These are phyloP conservation scores for Chiloscyllium plagiosum DNA, from an alignment of 2,113 vertebrate species.

Conservation along the genomic window DNA sequence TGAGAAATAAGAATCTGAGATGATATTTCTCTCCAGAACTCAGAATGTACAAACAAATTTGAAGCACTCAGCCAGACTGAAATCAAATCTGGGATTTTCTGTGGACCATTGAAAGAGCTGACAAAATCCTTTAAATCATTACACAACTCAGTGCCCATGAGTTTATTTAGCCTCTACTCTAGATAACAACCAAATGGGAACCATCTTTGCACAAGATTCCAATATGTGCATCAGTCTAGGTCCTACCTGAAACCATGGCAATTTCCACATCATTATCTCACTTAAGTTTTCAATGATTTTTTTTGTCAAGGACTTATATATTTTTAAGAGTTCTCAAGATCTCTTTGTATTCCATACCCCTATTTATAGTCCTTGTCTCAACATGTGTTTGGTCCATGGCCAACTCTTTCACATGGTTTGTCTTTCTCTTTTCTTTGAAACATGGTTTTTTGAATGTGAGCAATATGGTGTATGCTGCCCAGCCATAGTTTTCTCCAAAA, in stretches of 20 bases:
- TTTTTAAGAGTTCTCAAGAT: background rate
- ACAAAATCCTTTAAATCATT: background rate
- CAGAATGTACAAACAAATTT: background rate
- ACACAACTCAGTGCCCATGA: background rate
- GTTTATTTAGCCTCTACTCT: background rate
- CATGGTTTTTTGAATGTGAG: background rate
- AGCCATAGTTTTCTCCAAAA: background rate
- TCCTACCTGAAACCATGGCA: background rate
- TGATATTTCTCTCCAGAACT: background rate
- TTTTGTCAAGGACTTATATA: background rate
- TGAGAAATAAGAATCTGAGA: background rate
- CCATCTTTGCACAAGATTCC: background rate
- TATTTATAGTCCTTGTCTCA: background rate
- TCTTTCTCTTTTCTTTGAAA: background rate
- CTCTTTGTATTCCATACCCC: background rate
- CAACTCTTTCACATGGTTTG: background rate
- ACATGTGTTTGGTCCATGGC: background rate
- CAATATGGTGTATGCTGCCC: background rate
- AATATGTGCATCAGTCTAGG: background rate
- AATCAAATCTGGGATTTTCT: background rate
- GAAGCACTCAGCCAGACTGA: background rate
- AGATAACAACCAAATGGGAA: background rate
- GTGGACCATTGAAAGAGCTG: background rate
- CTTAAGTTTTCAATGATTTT: background rate
- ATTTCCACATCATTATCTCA: background rate